Base-by-base conservation (phyloP, 2,113 vertebrate species). In the Brachyhypopomus gauderio region DNA sequence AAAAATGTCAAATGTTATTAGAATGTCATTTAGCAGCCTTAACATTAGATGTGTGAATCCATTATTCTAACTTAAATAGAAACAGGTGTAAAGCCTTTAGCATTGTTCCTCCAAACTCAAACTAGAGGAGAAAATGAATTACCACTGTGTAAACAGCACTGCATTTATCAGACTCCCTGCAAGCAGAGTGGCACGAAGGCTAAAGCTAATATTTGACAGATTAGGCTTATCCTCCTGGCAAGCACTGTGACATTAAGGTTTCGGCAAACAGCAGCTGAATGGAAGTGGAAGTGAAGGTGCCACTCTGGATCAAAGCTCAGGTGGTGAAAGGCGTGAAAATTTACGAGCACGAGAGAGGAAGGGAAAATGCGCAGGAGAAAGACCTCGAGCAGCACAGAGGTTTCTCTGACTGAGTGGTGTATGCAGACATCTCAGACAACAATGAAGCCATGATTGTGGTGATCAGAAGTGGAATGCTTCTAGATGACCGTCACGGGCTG, bases 131-230 rank as follows among this genome's bases (percentile, higher is more conserved):
- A 52, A 79, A 79, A 72, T 72, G 45, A 72, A 63, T 70, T 62
- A 71, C 52, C 41, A 41, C 36, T 76, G 74, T 56, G 52, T 22
- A 77, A 84, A 71, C 23, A 55, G 23, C 45, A 30, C n/a, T 23
- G 56, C 8, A n/a, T 79, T 79, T 72, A 79, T 79, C 67, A 22
- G 36, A 72, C 36, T 72, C 41, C 41, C 36, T 30, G n/a, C 12
- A 79, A 79, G 36, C 45, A 69, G 36, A 72, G 36, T 19, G 66
- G 7, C 6, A 25, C 12, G 66, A 41, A 25, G 67, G 22, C 67
- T 62, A 72, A 45, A 79, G 72, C 12, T 76, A 64, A 72, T 75
- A 76, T 84, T 80, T 78, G 72, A 72, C 45, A 70, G 58, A 84
- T 76, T 72, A 63, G 30, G 74, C 41, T 80, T 74, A 79, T 79